These are phyloP conservation scores for Actinemys pallida DNA, from an alignment of 2,113 vertebrate genomes.

Conservation along the genomic window DNA sequence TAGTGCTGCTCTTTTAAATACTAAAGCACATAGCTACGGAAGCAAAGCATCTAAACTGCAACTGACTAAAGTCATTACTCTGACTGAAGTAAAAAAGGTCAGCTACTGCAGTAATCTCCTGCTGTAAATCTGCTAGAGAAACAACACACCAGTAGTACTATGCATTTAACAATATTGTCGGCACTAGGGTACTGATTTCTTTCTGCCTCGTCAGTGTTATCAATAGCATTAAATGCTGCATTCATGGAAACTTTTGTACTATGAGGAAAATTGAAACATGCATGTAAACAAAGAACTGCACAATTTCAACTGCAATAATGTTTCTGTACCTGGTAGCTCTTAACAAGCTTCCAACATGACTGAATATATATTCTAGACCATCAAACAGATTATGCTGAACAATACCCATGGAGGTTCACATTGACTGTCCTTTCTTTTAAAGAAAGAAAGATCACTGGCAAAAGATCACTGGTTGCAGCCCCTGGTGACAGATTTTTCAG, in stretches of 20 bases:
- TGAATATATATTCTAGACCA: neutral
- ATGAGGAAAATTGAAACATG: accelerated
- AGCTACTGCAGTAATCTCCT: slow-evolving; percentile 19
- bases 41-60: slow-evolving; percentile 32
- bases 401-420: neutral
- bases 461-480: slow-evolving; percentile 54
- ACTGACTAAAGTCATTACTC: slow-evolving; percentile 12
- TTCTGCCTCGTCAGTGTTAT: accelerated
- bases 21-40: neutral
- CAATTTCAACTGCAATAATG: neutral
- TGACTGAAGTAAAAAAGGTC: slow-evolving; percentile 17
- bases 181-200: neutral
- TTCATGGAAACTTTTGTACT: neutral
- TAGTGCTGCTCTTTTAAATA: slow-evolving; percentile 21
- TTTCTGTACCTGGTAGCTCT: neutral
- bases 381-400: neutral
- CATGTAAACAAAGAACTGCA: neutral
- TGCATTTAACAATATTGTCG: neutral
- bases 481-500: slow-evolving; percentile 81
- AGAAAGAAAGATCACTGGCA: neutral
- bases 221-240: accelerated
- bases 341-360: neutral
- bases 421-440: slow-evolving; percentile 41
- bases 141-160: neutral
- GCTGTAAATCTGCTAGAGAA: slow-evolving; percentile 46